Evolutionary conservation across 2,797 vertebrate genomes (phyloP), one percentile per base, ranked within the genome.

Genomic region (Pangasius mekongensis): DNA sequence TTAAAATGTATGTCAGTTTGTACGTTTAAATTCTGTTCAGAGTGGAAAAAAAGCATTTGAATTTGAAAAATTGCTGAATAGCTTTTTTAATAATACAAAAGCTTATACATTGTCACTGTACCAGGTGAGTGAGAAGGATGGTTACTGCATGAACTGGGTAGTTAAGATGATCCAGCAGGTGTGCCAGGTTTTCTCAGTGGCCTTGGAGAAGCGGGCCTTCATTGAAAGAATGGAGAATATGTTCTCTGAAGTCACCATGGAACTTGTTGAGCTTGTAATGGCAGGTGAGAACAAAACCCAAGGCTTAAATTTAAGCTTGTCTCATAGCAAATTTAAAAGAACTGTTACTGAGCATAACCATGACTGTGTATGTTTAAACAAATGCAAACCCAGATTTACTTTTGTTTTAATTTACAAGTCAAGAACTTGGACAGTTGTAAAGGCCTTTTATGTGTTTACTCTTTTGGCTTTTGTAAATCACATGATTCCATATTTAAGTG

Each of bases 41-140:
- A 49, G 43, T 69, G n/a, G 16, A 36, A 27, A 49, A 27, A 24
- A 74, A 24, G 18, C 33, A 71, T 20, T n/a, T n/a, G n/a, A n/a
- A n/a, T n/a, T n/a, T n/a, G n/a, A n/a, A n/a, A 47, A 74, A 74
- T 27, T 22, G 47, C 39, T 74, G 11, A 47, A 47, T 74, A 14
- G 9, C 9, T 8, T 74, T 74, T 74, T 22, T 24, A 43, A 47
- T 14, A 74, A 49, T 47, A 74, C 39, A 74, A 5, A 74, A 11
- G 20, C 9, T 73, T 24, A 4, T 36, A 39, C 10, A 11, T n/a
- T 74, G 39, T 49, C 39, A 36, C 39, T 76, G 69, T 83, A 27
- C 18, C 90, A 99, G 98, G 98, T 99, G 85, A 98, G 97, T 20
- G 97, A 98, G 94, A 98, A 97, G 93, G 98, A 99, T 3, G 91